Evolutionary conservation across 2,113 vertebrate genomes (phyloP).

Genomic region (Ctenomys sociabilis): DNA sequence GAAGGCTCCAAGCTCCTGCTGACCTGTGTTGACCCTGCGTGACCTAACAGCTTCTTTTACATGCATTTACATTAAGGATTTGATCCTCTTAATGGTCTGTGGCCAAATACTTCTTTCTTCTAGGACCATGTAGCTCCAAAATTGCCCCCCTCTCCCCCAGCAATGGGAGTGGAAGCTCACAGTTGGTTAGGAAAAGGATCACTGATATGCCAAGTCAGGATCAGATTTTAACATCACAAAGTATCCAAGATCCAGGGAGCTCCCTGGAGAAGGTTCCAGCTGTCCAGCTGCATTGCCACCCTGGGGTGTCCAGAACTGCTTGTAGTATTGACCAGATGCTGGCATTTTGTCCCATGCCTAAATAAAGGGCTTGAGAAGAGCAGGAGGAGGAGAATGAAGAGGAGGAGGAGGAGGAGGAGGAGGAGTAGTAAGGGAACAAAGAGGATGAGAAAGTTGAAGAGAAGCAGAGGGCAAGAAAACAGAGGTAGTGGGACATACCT

Average conservation of each 20-base stretch:
- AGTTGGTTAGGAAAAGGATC: background rate
- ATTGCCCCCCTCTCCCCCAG: no score
- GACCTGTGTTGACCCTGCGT: background rate
- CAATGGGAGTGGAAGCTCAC: background rate
- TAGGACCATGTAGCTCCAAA: background rate
- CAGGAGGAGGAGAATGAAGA: no score
- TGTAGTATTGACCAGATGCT: conserved; percentile 86
- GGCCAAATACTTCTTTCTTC: background rate
- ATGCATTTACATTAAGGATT: background rate
- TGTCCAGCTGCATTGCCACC: conserved; percentile 89
- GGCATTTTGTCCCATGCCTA: no score
- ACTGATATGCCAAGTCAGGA: background rate
- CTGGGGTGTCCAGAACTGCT: conserved; percentile 63
- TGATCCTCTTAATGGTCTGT: background rate
- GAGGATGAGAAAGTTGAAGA: background rate
- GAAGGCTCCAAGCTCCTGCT: background rate
- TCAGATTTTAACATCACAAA: background rate
- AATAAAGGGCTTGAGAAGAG: background rate
- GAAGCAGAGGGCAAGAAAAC: background rate
- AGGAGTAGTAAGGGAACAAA: background rate
- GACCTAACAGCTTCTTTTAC: background rate
- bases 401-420: no score
- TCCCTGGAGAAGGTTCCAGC: no score
- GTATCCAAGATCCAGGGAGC: no score
- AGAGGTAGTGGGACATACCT: background rate